Percentiles rank a stretch among this genome's conserved stretches.
phyloP scores from a whole-genome alignment of 2,888 invertebrate species.

The Drosophila setosimentum region DNA sequence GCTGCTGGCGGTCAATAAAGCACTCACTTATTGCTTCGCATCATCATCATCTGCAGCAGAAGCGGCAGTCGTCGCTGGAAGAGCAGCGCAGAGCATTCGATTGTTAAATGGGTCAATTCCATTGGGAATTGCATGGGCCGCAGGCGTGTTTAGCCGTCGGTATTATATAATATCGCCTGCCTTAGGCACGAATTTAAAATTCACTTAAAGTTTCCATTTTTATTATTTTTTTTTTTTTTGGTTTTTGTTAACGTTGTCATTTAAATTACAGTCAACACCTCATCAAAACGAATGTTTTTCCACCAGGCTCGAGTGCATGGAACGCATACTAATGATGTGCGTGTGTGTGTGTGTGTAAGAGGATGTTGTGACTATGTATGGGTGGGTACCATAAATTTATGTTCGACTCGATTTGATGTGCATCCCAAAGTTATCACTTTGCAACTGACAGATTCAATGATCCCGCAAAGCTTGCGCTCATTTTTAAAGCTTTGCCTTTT shows the following conservation, averaged over 20 bases:
- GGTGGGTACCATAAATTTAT: conserved; percentile 33
- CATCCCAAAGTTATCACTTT: conserved; percentile 12
- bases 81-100: conserved; percentile 44
- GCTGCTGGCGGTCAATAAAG: conserved; percentile 60
- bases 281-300: conserved; percentile 79
- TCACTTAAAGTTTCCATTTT: conserved; percentile 31
- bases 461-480: conserved; percentile 61
- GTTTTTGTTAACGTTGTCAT: conserved; percentile 51
- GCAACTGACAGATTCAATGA: conserved; percentile 40
- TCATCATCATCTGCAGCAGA: conserved; percentile 39
- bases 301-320: conserved; percentile 53
- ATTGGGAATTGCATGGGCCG: conserved; percentile 82
- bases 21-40: conserved; percentile 68
- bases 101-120: conserved; percentile 84
- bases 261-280: conserved; percentile 78
- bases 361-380: conserved; percentile 49
- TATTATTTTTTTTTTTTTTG: background rate
- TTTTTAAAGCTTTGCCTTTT: conserved; percentile 46
- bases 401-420: conserved; percentile 24
- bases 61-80: conserved; percentile 48
- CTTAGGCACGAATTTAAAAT: conserved; percentile 33
- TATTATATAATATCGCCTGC: conserved; percentile 61
- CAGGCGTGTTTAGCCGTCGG: conserved; percentile 54
- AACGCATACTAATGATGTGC: conserved; percentile 60
- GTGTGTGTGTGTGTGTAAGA: conserved; percentile 36